phyloP scores from a whole-genome alignment of 2,113 vertebrate genomes.

The Nestor notabilis region DNA sequence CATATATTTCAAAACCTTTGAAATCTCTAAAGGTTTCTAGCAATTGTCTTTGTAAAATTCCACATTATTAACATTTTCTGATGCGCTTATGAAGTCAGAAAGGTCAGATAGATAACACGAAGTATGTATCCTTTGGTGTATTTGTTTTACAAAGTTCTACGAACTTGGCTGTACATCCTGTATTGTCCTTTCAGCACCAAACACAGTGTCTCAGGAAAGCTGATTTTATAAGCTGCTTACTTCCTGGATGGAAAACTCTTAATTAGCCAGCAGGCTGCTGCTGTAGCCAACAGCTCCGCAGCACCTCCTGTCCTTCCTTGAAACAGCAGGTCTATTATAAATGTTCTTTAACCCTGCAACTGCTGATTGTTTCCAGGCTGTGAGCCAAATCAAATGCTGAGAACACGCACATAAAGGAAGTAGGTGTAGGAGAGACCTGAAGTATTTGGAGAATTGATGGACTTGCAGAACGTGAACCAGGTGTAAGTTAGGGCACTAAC shows the following conservation, averaged over 20 bases:
- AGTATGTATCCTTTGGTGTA: not conserved
- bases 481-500: not conserved
- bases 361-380: not conserved
- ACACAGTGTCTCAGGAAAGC: not conserved
- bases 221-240: constrained; percentile 55
- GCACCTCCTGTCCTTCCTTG: not conserved
- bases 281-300: not conserved
- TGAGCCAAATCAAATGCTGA: not conserved
- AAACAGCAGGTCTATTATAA: not conserved
- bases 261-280: constrained; percentile 9
- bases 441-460: not conserved
- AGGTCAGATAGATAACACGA: not conserved
- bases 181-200: not conserved
- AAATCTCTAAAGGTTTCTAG: not conserved
- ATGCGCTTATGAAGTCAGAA: not conserved
- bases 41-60: not conserved
- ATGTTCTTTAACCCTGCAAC: constrained; percentile 14
- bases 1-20: not conserved
- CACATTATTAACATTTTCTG: not conserved
- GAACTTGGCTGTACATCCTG: not conserved
- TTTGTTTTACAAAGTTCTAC: not conserved
- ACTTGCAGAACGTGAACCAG: not conserved
- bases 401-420: not conserved
- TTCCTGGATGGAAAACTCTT: constrained; percentile 18
- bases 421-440: not conserved